Percentiles rank a stretch among this genome's conserved stretches.
These are phyloP conservation scores for Nymphalis polychloros DNA, from an alignment of 2,888 invertebrate genomes.

Conservation along the genomic window DNA sequence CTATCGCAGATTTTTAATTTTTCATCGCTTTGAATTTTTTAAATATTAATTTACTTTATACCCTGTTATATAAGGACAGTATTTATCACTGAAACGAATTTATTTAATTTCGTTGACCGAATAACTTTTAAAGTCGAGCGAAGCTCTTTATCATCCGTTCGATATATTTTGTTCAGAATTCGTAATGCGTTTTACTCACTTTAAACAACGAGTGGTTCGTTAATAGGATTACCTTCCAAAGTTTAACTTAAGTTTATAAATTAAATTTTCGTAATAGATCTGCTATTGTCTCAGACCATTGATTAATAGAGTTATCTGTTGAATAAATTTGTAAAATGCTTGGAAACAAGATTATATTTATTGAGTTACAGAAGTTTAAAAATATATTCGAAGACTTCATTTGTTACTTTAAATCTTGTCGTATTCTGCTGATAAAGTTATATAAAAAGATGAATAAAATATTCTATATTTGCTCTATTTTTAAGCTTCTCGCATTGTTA, in stretches of 20 bases:
- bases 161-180: slow-evolving; percentile 9
- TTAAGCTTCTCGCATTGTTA: slow-evolving; percentile 16
- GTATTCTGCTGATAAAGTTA: not conserved
- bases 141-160: slow-evolving; percentile 6
- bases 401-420: not conserved
- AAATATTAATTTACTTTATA: not conserved
- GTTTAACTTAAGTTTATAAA: slow-evolving; percentile 27
- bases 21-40: no score
- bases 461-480: not conserved
- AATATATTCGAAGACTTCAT: not conserved
- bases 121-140: not conserved
- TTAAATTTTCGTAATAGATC: slow-evolving; percentile 25
- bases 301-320: slow-evolving; percentile 26
- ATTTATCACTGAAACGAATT: slow-evolving; percentile 2
- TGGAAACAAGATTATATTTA: slow-evolving; percentile 9
- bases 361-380: slow-evolving; percentile 7
- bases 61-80: not conserved
- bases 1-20: no score
- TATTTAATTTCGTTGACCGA: slow-evolving; percentile 2
- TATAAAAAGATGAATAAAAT: not conserved
- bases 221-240: not conserved
- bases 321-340: slow-evolving; percentile 24
- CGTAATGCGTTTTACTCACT: not conserved
- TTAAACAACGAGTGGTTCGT: not conserved
- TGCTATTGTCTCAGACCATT: slow-evolving; percentile 15